Percentiles rank a stretch among this genome's conserved stretches.
These are phyloP conservation scores for Caradrina clavipalpis DNA, from an alignment of 2,888 invertebrate genomes.

Conservation along the genomic window DNA sequence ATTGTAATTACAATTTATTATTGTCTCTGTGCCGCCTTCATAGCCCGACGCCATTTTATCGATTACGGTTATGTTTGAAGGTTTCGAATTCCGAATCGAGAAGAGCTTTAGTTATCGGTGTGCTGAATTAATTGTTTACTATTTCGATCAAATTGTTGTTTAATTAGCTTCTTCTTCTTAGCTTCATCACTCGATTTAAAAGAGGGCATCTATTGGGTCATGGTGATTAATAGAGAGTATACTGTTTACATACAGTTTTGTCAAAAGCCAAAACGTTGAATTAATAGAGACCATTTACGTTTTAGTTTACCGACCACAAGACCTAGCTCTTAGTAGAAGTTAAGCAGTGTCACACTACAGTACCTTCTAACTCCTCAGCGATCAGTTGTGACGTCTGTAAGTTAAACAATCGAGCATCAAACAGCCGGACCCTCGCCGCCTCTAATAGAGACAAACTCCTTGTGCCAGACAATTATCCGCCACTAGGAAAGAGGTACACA, in stretches of 20 bases:
- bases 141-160: too few relatives aligned
- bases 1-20: slow-evolving; percentile 91
- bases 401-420: slow-evolving; percentile 63
- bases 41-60: slow-evolving; percentile 88
- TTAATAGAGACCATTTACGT: background rate
- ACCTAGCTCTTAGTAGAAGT: slow-evolving; percentile 30
- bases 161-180: too few relatives aligned
- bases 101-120: slow-evolving; percentile 28
- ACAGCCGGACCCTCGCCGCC: slow-evolving; percentile 58
- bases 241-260: too few relatives aligned
- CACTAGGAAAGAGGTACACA: slow-evolving; percentile 47
- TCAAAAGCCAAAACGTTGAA: background rate
- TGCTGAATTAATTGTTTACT: slow-evolving; percentile 11
- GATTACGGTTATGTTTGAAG: slow-evolving; percentile 78
- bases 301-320: slow-evolving; percentile 17
- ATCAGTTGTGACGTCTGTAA: slow-evolving; percentile 56
- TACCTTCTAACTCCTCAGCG: slow-evolving; percentile 16
- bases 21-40: slow-evolving; percentile 90
- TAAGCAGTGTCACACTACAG: slow-evolving; percentile 14
- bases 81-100: slow-evolving; percentile 54
- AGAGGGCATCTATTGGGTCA: background rate
- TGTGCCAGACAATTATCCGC: slow-evolving; percentile 65
- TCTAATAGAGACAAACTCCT: slow-evolving; percentile 65
- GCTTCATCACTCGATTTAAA: too few relatives aligned
- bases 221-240: background rate